A percentile compares a stretch with the other conserved stretches of the same genome.
Evolutionary conservation across 2,797 vertebrate genomes (phyloP).

Genomic region (Octomys mimax): DNA sequence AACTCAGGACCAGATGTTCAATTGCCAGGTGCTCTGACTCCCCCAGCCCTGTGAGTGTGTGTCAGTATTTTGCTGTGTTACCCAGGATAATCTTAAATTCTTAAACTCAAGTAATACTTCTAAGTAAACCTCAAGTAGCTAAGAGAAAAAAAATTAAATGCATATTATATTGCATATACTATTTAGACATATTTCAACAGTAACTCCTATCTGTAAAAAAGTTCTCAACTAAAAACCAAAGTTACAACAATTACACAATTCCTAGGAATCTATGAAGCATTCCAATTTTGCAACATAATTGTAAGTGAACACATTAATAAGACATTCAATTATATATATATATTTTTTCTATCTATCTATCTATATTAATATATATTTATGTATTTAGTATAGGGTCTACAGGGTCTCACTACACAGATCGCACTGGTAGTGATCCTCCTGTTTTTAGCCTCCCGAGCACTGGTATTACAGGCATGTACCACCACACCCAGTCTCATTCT

Average conservation of each 20-base stretch:
- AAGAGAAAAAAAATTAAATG: neutral
- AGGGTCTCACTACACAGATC: no score
- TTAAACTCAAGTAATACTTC: neutral
- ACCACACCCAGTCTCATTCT: no score
- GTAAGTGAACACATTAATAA: neutral
- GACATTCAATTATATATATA: neutral
- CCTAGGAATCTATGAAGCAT: neutral
- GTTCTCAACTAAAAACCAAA: neutral
- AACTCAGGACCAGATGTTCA: neutral
- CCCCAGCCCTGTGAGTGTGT: neutral
- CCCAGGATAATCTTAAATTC: neutral
- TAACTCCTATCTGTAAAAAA: neutral
- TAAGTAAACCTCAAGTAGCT: neutral
- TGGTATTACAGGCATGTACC: no score
- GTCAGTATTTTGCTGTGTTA: neutral
- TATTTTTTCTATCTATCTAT: no score
- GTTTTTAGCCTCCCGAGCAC: no score
- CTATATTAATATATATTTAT: no score
- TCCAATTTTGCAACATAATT: neutral
- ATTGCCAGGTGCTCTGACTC: neutral
- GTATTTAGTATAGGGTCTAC: no score
- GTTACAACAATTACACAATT: neutral
- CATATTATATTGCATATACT: neutral
- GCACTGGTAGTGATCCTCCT: no score
- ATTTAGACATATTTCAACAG: neutral